Percentiles rank a stretch among this genome's conserved stretches.
These are phyloP conservation scores for Magallana ariakensis DNA, from an alignment of 1,140 invertebrate species.

Conservation along the genomic window DNA sequence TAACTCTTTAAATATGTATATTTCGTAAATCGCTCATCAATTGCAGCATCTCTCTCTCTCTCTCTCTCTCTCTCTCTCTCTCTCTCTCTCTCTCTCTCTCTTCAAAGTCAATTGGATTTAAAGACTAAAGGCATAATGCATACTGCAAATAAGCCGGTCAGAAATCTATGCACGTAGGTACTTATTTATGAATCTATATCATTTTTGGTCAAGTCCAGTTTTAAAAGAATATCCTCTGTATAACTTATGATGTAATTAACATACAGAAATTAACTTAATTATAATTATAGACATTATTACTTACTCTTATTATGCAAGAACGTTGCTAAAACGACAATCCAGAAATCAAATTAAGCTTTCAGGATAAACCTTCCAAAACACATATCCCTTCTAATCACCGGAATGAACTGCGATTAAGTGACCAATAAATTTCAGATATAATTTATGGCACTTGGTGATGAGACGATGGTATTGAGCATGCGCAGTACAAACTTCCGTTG, in stretches of 20 bases:
- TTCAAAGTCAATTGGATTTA: too few relatives aligned
- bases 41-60: too few relatives aligned
- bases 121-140: too few relatives aligned
- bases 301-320: neutral
- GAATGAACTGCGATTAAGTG: conserved; percentile 27
- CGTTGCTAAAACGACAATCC: conserved; percentile 33
- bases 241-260: neutral
- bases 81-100: too few relatives aligned
- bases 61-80: too few relatives aligned
- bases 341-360: neutral
- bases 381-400: conserved; percentile 29
- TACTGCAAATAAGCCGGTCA: too few relatives aligned
- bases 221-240: neutral
- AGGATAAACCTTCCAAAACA: conserved; percentile 10
- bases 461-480: neutral
- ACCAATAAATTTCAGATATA: conserved; percentile 22
- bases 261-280: neutral
- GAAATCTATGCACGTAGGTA: too few relatives aligned
- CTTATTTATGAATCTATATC: too few relatives aligned
- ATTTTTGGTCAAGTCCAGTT: neutral
- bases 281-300: neutral
- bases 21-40: too few relatives aligned
- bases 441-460: conserved; percentile 17
- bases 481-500: conserved; percentile 4
- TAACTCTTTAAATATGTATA: too few relatives aligned